phyloP scores from a whole-genome alignment of 2,888 invertebrate species.

The Orthonychiurus folsomi region DNA sequence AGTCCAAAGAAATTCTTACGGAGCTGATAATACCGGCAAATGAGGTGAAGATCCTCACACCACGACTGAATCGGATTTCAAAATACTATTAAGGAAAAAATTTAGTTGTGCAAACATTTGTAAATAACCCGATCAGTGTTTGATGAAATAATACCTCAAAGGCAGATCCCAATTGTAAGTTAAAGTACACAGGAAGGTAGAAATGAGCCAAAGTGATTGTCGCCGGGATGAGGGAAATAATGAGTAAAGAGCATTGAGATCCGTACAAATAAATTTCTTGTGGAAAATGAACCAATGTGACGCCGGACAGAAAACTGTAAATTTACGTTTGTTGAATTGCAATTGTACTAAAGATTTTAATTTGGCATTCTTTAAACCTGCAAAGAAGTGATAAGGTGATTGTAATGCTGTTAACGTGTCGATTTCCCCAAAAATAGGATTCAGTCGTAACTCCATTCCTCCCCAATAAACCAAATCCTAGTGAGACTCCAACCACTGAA shows the following conservation, averaged over 20 bases:
- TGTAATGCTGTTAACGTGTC: not conserved
- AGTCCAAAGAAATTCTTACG: too few relatives aligned
- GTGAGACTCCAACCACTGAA: not conserved
- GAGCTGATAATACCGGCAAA: not conserved
- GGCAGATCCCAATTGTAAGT: constrained; percentile 28
- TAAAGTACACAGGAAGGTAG: constrained; percentile 30
- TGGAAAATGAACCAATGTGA: constrained; percentile 26
- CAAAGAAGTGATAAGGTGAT: not conserved
- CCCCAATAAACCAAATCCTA: not conserved
- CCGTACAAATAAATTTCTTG: constrained; percentile 29
- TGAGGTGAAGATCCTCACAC: constrained; percentile 22
- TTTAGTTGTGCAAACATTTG: not conserved
- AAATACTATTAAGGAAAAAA: constrained; percentile 19
- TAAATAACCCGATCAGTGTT: not conserved
- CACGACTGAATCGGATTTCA: constrained; percentile 24
- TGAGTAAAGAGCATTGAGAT: constrained; percentile 19
- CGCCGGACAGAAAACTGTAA: constrained; percentile 26
- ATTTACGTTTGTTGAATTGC: not conserved
- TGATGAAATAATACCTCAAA: constrained; percentile 23
- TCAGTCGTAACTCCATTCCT: not conserved
- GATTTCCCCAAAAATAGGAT: not conserved
- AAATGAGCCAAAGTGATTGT: constrained; percentile 27
- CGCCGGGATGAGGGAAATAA: constrained; percentile 26
- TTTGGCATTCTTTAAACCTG: not conserved
- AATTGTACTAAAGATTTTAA: not conserved